Conservation (phyloP, 2,888 invertebrate genomes). For the Aplocera efformata region DNA sequence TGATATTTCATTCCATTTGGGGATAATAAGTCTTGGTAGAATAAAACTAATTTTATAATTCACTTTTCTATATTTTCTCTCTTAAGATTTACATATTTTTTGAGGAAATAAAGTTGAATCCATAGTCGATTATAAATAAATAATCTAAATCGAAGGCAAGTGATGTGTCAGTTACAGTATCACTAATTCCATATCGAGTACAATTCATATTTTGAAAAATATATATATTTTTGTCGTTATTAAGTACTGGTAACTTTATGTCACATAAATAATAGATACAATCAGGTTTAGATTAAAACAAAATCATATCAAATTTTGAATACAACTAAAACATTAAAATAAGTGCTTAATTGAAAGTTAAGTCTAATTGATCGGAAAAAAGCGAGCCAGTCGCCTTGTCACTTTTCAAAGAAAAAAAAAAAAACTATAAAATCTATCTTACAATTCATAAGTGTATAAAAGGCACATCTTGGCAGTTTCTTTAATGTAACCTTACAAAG, state of each 20-base stretch:
- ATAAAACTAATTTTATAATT: conserved; percentile 47
- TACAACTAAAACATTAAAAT: conserved; percentile 21
- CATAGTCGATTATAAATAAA: conserved; percentile 56
- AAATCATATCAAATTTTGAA: conserved; percentile 19
- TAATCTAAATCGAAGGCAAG: conserved; percentile 70
- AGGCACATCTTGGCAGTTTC: conserved; percentile 79
- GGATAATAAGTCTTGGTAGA: conserved; percentile 19
- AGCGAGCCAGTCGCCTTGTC: conserved; percentile 72
- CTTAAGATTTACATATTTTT: conserved; percentile 68
- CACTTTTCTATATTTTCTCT: conserved; percentile 68
- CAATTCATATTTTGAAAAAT: conserved; percentile 34
- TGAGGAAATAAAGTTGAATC: conserved; percentile 46
- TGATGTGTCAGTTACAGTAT: conserved; percentile 42
- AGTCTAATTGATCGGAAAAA: conserved; percentile 46
- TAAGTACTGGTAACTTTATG: conserved; percentile 77
- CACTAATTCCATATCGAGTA: conserved; percentile 31
- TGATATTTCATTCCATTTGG: not conserved
- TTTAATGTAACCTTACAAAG: conserved; percentile 44
- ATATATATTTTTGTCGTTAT: conserved; percentile 32
- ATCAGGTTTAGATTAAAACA: conserved; percentile 56
- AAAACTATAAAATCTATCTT: conserved; percentile 39
- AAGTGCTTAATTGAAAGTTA: conserved; percentile 30
- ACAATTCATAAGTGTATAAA: conserved; percentile 57
- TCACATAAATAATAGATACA: conserved; percentile 71
- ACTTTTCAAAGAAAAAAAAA: conserved; percentile 32